Base-by-base conservation (phyloP, 2,113 vertebrate species). In the Anoura caudifer region DNA sequence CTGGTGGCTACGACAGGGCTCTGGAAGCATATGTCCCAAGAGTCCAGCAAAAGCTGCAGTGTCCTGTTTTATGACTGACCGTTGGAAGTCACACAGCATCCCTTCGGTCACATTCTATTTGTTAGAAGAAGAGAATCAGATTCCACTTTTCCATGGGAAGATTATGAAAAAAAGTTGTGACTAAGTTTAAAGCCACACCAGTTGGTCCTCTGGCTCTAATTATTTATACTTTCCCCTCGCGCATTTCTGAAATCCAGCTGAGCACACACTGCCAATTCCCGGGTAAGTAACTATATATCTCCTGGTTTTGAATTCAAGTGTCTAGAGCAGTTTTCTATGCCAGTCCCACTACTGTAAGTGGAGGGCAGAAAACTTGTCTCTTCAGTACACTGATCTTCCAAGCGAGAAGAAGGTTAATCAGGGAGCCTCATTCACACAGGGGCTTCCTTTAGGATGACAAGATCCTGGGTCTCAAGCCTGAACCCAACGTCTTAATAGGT, bases 11-110 rank as follows among this genome's bases (percentile, higher is more conserved):
- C 10, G 20, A 3, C 16, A 9, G 17, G n/a, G 20, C 47, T 69
- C 63, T 20, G 1, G 22, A 80, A 72, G 2, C 73, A 24, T 0
- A 0, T 17, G 36, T 45, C 43, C 54, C 2, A 4, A 8, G 5
- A 61, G 41, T 69, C 3, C 9, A 45, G 33, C 24, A 45, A 56
- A 59, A 69, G 38, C 22, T 26, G 26, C 14, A 0, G 14, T 28
- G 26, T 69, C 87, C 43, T 31, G 31, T 36, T 52, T 59, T 33
- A 36, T 5, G 20, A 54, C 52, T 43, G 31, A 41, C 52, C 8
- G n/a, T 86, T 36, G 81, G 72, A 45, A 17, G 12, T 5, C 63
- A 13, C 13, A 12, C 8, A 22, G 20, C 16, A 8, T 9, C 54
- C 12, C 8, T 26, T 69, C 8, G 5, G 6, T 61, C 94, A 43